These are phyloP conservation scores for Rhagoletis pomonella DNA, from an alignment of 1,140 invertebrate species.

Conservation along the genomic window DNA sequence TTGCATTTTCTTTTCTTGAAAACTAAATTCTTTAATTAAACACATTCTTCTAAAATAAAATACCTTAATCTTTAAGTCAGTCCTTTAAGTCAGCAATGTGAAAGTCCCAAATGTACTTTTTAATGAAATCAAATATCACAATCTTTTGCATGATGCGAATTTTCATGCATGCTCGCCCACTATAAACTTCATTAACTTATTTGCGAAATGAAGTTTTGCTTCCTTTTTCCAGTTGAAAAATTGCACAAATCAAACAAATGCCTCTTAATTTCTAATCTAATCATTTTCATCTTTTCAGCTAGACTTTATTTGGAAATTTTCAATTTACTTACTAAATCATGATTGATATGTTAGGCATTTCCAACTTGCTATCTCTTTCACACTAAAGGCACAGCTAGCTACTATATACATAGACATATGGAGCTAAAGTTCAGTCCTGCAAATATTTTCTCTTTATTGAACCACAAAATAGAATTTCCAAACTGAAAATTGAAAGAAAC, in stretches of 20 bases:
- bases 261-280: constrained; percentile 28
- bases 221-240: background rate
- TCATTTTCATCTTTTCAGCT: background rate
- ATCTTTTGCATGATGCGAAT: too few relatives aligned
- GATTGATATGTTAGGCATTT: background rate
- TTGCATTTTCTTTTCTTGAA: too few relatives aligned
- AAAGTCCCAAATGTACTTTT: too few relatives aligned
- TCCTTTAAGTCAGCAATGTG: too few relatives aligned
- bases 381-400: background rate
- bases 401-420: background rate
- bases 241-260: background rate
- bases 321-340: background rate
- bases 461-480: constrained; percentile 46
- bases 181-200: background rate
- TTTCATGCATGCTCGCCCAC: too few relatives aligned
- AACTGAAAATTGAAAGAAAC: constrained; percentile 33
- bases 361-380: too few relatives aligned
- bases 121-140: too few relatives aligned
- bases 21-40: too few relatives aligned
- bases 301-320: background rate
- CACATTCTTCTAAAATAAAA: background rate
- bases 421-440: background rate
- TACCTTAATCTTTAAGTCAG: background rate
- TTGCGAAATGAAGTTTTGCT: background rate
- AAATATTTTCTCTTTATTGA: constrained; percentile 44